Percentiles rank a stretch among this genome's conserved stretches.
Conservation (phyloP, 2,797 vertebrate genomes). For the Gymnothorax reevesii region DNA sequence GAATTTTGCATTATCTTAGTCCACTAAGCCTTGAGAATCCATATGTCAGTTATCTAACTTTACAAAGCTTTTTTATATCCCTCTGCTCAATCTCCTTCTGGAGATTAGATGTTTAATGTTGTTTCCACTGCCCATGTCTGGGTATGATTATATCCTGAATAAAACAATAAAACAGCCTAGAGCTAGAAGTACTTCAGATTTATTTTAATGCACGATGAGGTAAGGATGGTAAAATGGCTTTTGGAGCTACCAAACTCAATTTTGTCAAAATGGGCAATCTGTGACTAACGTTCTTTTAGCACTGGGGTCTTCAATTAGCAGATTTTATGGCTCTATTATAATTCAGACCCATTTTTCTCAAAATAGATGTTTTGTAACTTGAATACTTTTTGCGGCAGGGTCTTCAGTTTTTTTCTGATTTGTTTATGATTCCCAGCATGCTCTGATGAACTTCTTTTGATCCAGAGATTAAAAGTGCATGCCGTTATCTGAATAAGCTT, state of each 20-base stretch:
- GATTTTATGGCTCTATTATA: no score
- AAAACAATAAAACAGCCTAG: constrained; percentile 15
- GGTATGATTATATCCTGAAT: constrained; percentile 39
- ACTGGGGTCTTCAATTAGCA: no score
- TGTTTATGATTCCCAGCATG: constrained; percentile 46
- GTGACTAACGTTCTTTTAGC: no score
- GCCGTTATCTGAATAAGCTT: constrained; percentile 60
- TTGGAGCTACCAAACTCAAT: no score
- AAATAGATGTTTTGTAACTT: no score
- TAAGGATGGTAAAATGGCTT: no score
- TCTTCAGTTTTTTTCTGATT: constrained; percentile 45
- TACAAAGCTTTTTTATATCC: constrained; percentile 8
- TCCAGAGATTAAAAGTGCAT: constrained; percentile 65
- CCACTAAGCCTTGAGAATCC: constrained; percentile 8
- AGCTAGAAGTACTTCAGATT: no score
- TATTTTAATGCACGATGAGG: no score
- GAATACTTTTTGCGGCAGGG: no score
- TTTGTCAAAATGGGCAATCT: no score
- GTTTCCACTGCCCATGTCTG: constrained; percentile 10
- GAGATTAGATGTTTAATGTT: not conserved
- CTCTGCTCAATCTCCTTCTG: not conserved
- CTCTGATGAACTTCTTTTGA: constrained; percentile 46
- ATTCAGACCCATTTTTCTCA: no score
- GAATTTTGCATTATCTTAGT: constrained; percentile 35
- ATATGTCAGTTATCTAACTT: not conserved